Conservation (phyloP, 2,888 invertebrate species). For the Pilophorus perplexus region DNA sequence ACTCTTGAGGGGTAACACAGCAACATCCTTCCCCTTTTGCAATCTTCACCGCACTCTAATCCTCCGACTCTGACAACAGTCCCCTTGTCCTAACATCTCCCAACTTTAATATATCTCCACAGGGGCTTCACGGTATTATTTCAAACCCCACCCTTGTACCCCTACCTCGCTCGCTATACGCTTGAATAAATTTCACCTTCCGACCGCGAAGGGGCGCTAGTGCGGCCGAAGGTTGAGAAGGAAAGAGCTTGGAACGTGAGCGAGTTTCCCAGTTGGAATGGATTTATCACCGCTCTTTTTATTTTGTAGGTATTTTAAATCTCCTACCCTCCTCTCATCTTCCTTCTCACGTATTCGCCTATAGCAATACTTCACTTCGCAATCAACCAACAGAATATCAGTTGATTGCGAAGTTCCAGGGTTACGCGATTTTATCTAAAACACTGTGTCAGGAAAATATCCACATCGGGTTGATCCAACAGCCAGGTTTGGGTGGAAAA, state of each 20-base stretch:
- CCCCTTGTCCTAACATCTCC: conserved; percentile 36
- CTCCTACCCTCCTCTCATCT: not conserved
- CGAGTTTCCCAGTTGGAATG: conserved; percentile 28
- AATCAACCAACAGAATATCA: no score
- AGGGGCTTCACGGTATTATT: conserved; percentile 36
- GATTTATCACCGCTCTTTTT: conserved; percentile 23
- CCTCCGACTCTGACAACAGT: conserved; percentile 36
- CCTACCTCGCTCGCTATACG: conserved; percentile 31
- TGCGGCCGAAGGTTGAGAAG: not conserved
- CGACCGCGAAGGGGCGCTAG: conserved; percentile 14
- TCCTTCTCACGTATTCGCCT: no score
- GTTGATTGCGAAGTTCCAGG: no score
- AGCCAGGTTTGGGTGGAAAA: no score
- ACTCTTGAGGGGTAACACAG: conserved; percentile 24
- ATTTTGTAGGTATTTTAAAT: conserved; percentile 14
- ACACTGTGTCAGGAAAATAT: no score
- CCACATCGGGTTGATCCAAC: no score
- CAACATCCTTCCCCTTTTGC: conserved; percentile 23
- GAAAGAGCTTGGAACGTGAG: conserved; percentile 27
- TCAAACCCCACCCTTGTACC: conserved; percentile 20
- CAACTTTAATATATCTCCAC: conserved; percentile 35
- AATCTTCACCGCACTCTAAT: conserved; percentile 39
- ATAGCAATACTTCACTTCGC: no score
- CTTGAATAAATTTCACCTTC: conserved; percentile 34
- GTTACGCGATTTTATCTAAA: no score